Base-by-base conservation (phyloP, 1,140 invertebrate genomes). In the Adoxophyes honmai region DNA sequence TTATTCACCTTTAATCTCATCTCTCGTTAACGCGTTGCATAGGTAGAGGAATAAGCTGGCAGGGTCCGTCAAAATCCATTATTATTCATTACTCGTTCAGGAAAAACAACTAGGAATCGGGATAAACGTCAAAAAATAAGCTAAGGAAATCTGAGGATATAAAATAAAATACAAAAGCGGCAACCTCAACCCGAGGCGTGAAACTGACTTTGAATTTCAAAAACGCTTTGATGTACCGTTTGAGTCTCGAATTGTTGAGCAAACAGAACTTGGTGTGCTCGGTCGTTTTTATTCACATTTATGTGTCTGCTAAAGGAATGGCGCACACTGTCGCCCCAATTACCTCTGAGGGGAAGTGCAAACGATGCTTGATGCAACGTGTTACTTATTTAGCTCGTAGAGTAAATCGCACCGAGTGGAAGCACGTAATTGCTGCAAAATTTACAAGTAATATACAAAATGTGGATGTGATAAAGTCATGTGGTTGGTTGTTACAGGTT, bases 171-270 rank as follows among this genome's bases (percentile, higher is more conserved):
- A 55, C 55, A 52, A 28, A 67, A 65, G 61, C 52, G 38, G 52
- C 34, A 55, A 63, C 21, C 60, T 52, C 48, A 57, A 64, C 52
- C 60, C 52, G 33, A 64, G 64, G 61, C 60, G 62, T 60, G 61
- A 66, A 64, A 66, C 55, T 55, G 63, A 68, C 64, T 72, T 72
- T 72, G 66, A 66, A 66, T 61, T 67, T 70, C 58, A 70, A 73
- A 73, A 73, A 66, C 58, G 60, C 67, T 73, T 73, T 73, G 70
- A 70, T 70, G 60, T 66, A 52, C 53, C 67, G 58, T 52, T 59
- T 37, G 58, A 37, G 52, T 59, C 59, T 64, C 56, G 64, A 67
- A 67, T 73, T 72, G 62, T 69, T 51, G 14, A 34, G 44, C 37
- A 35, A 37, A 52, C 59, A 48, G 39, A 16, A 34, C 7, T 53